Percentiles rank a stretch among this genome's conserved stretches.
Evolutionary conservation across 2,797 vertebrate species (phyloP).

Genomic region (Crocodylus rhombifer): DNA sequence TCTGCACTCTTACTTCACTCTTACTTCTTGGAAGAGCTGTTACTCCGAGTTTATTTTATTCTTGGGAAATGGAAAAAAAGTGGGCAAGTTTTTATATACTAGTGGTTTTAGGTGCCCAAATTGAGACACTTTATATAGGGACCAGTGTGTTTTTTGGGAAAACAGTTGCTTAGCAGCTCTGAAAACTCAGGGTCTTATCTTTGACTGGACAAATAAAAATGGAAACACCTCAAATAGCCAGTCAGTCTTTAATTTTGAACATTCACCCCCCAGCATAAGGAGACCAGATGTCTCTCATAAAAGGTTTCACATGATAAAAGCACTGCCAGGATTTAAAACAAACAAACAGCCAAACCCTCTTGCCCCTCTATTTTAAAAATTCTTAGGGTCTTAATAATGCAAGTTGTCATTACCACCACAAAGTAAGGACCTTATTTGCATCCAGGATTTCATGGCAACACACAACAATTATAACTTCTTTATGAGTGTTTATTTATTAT

Average conservation of each 20-base stretch:
- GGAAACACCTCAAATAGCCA: neutral
- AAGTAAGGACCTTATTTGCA: neutral
- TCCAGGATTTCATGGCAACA: neutral
- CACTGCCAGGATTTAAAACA: neutral
- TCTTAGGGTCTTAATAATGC: neutral
- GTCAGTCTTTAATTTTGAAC: neutral
- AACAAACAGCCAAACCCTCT: neutral
- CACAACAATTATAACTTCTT: neutral
- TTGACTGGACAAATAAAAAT: neutral
- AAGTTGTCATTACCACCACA: neutral
- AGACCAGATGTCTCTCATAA: neutral
- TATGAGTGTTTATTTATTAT: neutral
- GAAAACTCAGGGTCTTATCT: neutral
- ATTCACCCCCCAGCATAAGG: neutral
- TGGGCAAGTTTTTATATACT: neutral
- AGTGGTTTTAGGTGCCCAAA: neutral
- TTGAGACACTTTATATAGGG: neutral
- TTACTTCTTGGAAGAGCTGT: neutral
- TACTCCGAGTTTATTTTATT: neutral
- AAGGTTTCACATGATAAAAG: neutral
- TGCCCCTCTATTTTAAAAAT: neutral
- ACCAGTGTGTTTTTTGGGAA: neutral
- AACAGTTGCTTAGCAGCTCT: neutral
- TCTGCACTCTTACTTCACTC: neutral
- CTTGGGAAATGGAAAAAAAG: neutral